phyloP scores from a whole-genome alignment of 2,888 invertebrate genomes.

The Acleris emargana region DNA sequence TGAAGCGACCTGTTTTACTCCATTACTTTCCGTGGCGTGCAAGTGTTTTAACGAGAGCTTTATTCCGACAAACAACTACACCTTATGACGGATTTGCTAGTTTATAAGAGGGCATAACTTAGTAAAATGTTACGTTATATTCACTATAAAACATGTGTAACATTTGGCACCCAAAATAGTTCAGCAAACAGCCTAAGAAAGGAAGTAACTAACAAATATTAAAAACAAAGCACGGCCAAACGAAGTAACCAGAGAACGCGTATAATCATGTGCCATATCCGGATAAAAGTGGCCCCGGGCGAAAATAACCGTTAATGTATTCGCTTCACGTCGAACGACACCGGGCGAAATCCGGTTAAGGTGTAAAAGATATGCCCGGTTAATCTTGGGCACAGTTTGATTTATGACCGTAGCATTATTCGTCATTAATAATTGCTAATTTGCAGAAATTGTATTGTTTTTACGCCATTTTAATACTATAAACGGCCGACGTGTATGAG shows the following conservation, averaged over 20 bases:
- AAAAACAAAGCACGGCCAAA: conserved; percentile 38
- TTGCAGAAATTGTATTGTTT: background rate
- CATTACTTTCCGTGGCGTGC: no score
- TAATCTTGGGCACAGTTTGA: conserved; percentile 71
- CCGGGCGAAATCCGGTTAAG: conserved; percentile 76
- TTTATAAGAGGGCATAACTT: no score
- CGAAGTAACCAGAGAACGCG: conserved; percentile 50
- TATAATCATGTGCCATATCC: conserved; percentile 65
- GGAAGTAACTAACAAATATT: conserved; percentile 32
- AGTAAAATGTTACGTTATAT: no score
- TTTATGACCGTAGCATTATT: conserved; percentile 66
- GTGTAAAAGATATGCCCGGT: conserved; percentile 73
- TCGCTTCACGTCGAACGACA: conserved; percentile 72
- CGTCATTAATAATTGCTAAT: conserved; percentile 49
- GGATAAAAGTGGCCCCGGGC: conserved; percentile 54
- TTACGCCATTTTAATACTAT: background rate
- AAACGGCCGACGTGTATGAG: no score
- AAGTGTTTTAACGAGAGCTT: no score
- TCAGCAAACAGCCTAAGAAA: conserved; percentile 24
- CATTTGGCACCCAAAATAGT: conserved; percentile 4
- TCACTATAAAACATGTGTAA: no score
- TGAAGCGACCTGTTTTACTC: no score
- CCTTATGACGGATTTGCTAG: no score
- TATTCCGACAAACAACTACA: no score
- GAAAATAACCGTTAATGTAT: conserved; percentile 69